Evolutionary conservation across 2,797 vertebrate genomes (phyloP).

Genomic region (Megalops cyprinoides): DNA sequence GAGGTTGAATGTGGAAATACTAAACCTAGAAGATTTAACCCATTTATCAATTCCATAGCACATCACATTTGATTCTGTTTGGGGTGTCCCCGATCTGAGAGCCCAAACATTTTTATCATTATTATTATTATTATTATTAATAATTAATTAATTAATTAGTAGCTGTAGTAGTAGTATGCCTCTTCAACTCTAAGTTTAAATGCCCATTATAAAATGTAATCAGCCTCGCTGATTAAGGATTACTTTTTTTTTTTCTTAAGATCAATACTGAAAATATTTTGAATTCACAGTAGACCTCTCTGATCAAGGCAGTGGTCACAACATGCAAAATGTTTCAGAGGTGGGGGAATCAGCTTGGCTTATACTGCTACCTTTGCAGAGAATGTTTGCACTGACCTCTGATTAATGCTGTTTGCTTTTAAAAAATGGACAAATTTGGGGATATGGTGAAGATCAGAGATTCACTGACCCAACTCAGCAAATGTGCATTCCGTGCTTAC

Average conservation of each 20-base stretch:
- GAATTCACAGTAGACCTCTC: too few relatives aligned
- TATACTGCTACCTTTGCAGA: neutral
- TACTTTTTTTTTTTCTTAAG: neutral
- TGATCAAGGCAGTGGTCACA: neutral
- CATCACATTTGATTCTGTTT: conserved; percentile 16
- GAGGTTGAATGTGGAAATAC: neutral
- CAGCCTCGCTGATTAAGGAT: neutral
- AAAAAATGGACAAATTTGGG: neutral
- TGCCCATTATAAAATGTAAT: neutral
- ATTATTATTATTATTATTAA: neutral
- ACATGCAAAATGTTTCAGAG: neutral
- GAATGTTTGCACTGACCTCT: neutral
- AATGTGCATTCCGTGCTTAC: neutral
- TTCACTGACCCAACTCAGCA: neutral
- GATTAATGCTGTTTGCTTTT: neutral
- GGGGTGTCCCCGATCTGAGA: neutral
- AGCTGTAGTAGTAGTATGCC: neutral
- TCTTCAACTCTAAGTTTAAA: too few relatives aligned
- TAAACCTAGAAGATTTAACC: conserved; percentile 2
- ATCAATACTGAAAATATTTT: neutral
- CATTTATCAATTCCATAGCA: neutral
- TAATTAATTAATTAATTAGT: neutral
- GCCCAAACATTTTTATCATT: neutral
- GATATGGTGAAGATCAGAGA: neutral
- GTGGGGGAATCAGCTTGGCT: neutral